Evolutionary conservation across 2,113 vertebrate genomes (phyloP), one percentile per base, ranked within the genome.

Genomic region (Myiagra hebetior): DNA sequence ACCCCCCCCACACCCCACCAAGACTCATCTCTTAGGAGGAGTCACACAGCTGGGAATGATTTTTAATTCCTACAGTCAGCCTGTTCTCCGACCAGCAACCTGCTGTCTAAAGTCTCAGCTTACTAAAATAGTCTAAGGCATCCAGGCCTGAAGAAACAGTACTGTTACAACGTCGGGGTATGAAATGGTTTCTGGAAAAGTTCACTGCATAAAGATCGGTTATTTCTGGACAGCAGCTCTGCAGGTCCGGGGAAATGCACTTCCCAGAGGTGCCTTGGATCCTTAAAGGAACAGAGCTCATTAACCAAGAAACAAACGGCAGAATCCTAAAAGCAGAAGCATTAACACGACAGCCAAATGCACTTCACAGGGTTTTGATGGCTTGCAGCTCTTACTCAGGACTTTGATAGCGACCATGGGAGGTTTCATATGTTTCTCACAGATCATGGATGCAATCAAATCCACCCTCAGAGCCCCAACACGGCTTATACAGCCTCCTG

Each of bases 221-320:
- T 90, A 62, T 91, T 96, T 92, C 85, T 81, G 88, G 90, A 84
- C 52, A 63, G 59, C 18, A 67, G 60, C 75, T 95, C 79, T 35
- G 79, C 30, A 57, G 85, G 76, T 78, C 62, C 41, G 53, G 53
- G 68, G 52, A 64, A 93, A 75, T 46, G 44, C 53, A 70, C 41
- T 77, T 77, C 62, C 50, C 77, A 88, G 49, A 89, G 91, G 56
- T 86, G 33, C 76, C 83, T 64, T 69, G 53, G 37, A 63, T 77
- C 81, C 72, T 91, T 84, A 92, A 94, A 87, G 89, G 70, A 89
- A 13, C 57, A 90, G 68, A 60, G 22, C 35, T 86, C 56, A 35
- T 78, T 88, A 84, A 68, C 23, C 31, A 63, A 37, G 47, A 53
- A 80, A 33, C 39, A 47, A 70, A 41, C 52, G 53, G 37, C 31